Evolutionary conservation across 1,140 invertebrate species (phyloP).

Genomic region (Pseudoatta argentina): DNA sequence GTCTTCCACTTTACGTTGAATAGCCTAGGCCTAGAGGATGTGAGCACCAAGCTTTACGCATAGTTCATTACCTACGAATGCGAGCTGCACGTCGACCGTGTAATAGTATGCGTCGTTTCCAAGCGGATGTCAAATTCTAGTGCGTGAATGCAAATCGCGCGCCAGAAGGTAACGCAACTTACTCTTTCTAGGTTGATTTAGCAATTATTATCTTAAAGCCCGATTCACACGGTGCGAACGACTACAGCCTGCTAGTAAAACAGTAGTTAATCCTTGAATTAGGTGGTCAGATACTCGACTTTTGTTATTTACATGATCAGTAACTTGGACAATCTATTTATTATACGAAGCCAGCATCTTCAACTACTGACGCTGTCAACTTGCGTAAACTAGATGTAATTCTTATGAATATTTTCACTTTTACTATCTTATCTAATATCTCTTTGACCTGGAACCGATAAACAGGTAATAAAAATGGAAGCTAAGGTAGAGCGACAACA

Average conservation of each 20-base stretch:
- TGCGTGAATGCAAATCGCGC: slow-evolving; percentile 1
- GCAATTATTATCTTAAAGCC: background rate
- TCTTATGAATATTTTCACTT: background rate
- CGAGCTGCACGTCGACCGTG: slow-evolving; percentile 10
- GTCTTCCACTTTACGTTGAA: background rate
- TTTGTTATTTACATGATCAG: too few relatives aligned
- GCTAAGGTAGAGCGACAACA: background rate
- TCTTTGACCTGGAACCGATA: background rate
- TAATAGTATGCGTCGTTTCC: slow-evolving; percentile 23
- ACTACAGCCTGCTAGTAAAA: too few relatives aligned
- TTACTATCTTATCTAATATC: background rate
- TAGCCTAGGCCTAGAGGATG: background rate
- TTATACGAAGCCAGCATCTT: too few relatives aligned
- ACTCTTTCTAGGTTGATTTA: background rate
- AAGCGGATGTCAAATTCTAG: slow-evolving; percentile 3
- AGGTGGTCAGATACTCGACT: too few relatives aligned
- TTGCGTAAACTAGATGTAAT: too few relatives aligned
- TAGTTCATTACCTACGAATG: slow-evolving; percentile 50
- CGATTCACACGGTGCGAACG: too few relatives aligned
- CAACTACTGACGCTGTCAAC: too few relatives aligned
- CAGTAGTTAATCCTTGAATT: too few relatives aligned
- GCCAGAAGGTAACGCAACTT: slow-evolving; percentile 12
- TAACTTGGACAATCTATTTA: too few relatives aligned
- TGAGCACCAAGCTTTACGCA: slow-evolving; percentile 9
- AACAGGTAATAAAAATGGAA: background rate